Conservation (phyloP, 30 jellyfish, hydroid and myxozoan genomes). For the Calvadosia cruxmelitensis region DNA sequence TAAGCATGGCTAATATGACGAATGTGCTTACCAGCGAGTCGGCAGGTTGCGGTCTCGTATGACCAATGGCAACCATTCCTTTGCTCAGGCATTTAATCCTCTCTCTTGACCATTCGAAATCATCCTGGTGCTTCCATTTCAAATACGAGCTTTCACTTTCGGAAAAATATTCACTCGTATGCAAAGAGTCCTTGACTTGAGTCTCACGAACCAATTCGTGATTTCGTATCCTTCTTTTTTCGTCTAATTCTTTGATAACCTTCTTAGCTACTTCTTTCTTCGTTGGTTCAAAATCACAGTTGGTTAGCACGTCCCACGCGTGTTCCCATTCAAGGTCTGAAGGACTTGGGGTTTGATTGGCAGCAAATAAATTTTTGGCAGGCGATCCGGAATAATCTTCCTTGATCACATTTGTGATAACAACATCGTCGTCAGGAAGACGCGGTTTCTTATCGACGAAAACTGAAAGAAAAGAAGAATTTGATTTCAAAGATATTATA, state of each 20-base stretch:
- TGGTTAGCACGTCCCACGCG: conserved; percentile 92
- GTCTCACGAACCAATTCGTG: neutral
- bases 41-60: conserved; percentile 63
- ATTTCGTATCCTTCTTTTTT: neutral
- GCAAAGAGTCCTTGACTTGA: conserved; percentile 15
- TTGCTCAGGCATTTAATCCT: conserved; percentile 69
- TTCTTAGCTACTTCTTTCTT: conserved; percentile 25
- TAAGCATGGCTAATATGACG: too few relatives aligned
- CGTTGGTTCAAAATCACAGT: conserved; percentile 61
- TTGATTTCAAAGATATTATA: too few relatives aligned
- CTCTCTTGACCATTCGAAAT: conserved; percentile 88
- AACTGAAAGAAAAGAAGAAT: conserved; percentile 41
- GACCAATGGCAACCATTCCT: conserved; percentile 42
- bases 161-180: conserved; percentile 52
- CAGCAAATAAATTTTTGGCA: conserved; percentile 75
- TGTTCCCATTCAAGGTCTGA: conserved; percentile 98
- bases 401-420: conserved; percentile 56
- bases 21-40: conserved; percentile 80
- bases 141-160: conserved; percentile 57
- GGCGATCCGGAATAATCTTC: conserved; percentile 92
- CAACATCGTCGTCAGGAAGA: conserved; percentile 77
- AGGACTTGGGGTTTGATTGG: conserved; percentile 90
- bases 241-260: neutral
- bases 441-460: conserved; percentile 81
- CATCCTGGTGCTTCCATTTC: conserved; percentile 90